Base-by-base conservation (phyloP, 2,888 invertebrate species). In the Octonoba sinensis region DNA sequence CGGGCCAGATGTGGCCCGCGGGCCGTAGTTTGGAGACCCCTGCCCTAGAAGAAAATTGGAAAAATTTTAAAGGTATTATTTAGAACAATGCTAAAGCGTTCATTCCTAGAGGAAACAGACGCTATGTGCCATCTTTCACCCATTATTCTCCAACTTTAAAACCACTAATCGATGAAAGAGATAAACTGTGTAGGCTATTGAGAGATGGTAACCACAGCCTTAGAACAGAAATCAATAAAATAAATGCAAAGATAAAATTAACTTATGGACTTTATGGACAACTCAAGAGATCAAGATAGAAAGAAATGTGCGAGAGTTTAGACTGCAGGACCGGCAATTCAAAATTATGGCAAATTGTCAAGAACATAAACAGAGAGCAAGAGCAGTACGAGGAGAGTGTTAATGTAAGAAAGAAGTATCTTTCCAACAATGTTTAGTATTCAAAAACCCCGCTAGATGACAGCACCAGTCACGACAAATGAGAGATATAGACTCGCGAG, bases 201-300 rank as follows among this genome's bases (percentile, higher is more conserved):
- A 36, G n/a, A 18, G n/a, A 51, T 18, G 13, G 11, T 36, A 51
- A 62, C n/a, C 0, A 0, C 15, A 27, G 13, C n/a, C 16, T 72
- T 27, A 51, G 60, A 20, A 51, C 62, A 62, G 62, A 62, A 62
- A 60, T 72, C 3, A 49, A 66, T 51, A 72, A 72, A 62, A 62
- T 72, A 3, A 60, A 72, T 36, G 72, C 62, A 13, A 20, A 62
- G 27, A 60, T 71, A 11, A 72, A 72, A 36, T n/a, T n/a, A n/a
- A n/a, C n/a, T n/a, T n/a, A n/a, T n/a, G 15, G 6, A 51, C n/a
- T 27, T 15, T 62, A 62, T 51, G 36, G 51, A 27, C n/a, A 27
- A 62, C 22, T 49, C 0, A 49, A 62, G 24, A 72, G 62, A 72
- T 51, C 47, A 2, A 51, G 60, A 72, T 36, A 62, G 54, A 62